Conservation (phyloP, 2,888 invertebrate genomes). For the Aromia moschata region DNA sequence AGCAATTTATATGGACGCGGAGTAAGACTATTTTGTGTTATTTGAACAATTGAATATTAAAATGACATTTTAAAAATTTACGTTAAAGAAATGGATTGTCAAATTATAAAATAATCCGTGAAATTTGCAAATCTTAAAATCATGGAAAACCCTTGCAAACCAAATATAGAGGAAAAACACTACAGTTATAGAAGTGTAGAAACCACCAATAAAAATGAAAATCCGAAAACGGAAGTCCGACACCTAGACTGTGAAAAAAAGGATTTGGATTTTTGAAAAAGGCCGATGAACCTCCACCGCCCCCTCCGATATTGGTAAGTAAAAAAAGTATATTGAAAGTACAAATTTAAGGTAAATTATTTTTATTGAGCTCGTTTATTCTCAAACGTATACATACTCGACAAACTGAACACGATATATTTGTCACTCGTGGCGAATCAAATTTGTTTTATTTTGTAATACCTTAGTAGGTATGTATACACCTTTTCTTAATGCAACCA, state of each 20-base stretch:
- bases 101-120: constrained; percentile 35
- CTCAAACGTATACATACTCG: too few relatives aligned
- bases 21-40: too few relatives aligned
- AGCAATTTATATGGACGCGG: too few relatives aligned
- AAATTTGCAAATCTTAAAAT: constrained; percentile 34
- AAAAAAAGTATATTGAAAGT: too few relatives aligned
- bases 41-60: constrained; percentile 48
- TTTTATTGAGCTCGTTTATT: too few relatives aligned
- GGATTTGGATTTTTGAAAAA: constrained; percentile 37
- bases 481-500: too few relatives aligned
- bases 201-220: constrained; percentile 42
- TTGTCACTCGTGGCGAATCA: too few relatives aligned
- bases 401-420: too few relatives aligned
- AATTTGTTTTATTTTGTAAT: too few relatives aligned
- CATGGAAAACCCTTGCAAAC: constrained; percentile 49
- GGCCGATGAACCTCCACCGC: constrained; percentile 28
- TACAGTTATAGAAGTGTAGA: constrained; percentile 43
- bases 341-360: too few relatives aligned
- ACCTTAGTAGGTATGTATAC: too few relatives aligned
- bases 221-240: constrained; percentile 47
- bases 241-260: constrained; percentile 50
- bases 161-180: constrained; percentile 46
- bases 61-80: constrained; percentile 32
- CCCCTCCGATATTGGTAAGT: constrained; percentile 35
- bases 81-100: constrained; percentile 30